Conservation (phyloP, 2,888 invertebrate genomes). For the Phoronis australis region DNA sequence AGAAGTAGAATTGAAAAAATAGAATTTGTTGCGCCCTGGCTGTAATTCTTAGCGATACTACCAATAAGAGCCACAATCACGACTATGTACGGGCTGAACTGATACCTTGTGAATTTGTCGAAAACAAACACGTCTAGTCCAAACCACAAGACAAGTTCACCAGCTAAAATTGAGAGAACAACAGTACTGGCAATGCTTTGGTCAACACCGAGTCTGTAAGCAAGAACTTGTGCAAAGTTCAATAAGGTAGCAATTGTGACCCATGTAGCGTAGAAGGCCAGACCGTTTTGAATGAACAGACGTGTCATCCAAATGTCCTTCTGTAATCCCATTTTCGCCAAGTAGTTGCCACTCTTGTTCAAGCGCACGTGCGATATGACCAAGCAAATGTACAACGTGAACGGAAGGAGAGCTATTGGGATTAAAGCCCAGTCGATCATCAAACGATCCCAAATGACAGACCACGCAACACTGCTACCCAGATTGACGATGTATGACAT, state of each 20-base stretch:
- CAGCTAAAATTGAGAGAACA: conserved; percentile 21
- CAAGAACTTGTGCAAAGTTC: conserved; percentile 25
- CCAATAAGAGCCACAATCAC: too few relatives aligned
- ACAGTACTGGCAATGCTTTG: conserved; percentile 13
- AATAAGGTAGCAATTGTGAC: conserved; percentile 23
- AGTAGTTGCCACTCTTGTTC: conserved; percentile 13
- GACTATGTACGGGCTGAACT: too few relatives aligned
- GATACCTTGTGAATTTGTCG: too few relatives aligned
- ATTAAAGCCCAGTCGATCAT: conserved; percentile 23
- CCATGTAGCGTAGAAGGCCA: conserved; percentile 30
- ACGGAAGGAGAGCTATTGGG: conserved; percentile 17
- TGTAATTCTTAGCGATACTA: too few relatives aligned
- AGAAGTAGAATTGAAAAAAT: too few relatives aligned
- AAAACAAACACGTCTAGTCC: too few relatives aligned
- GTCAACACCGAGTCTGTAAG: conserved; percentile 11
- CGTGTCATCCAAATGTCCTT: conserved; percentile 26
- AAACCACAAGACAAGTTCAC: too few relatives aligned
- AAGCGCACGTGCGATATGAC: conserved; percentile 18
- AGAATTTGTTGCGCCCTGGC: too few relatives aligned
- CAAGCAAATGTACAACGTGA: conserved; percentile 20
- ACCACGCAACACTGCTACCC: conserved; percentile 34
- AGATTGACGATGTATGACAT: conserved; percentile 27
- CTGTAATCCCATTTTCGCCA: conserved; percentile 12
- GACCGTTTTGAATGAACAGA: conserved; percentile 26
- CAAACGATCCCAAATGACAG: conserved; percentile 37